These are phyloP conservation scores for Gari tellinella DNA, from an alignment of 2,888 invertebrate genomes.

Conservation along the genomic window DNA sequence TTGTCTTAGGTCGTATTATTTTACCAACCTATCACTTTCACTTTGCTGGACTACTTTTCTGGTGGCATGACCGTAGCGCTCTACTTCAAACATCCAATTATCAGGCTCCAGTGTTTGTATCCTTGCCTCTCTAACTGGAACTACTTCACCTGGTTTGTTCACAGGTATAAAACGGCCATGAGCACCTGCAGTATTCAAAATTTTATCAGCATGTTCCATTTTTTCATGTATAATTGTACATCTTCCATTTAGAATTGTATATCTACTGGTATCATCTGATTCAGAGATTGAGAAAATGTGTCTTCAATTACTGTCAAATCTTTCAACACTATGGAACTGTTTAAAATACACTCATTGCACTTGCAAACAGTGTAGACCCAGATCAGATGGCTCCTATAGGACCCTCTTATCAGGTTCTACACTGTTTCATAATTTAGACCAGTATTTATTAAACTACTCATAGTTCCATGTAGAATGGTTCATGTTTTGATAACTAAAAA, in stretches of 20 bases:
- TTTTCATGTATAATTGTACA: not conserved
- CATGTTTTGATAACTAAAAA: too few relatives aligned
- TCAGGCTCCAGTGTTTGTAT: slow-evolving; percentile 81
- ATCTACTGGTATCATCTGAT: not conserved
- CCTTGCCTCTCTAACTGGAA: slow-evolving; percentile 67
- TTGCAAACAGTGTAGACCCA: not conserved
- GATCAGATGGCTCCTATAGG: not conserved
- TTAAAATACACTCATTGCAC: too few relatives aligned
- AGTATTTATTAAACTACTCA: too few relatives aligned
- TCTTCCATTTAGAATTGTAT: not conserved
- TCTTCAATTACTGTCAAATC: too few relatives aligned
- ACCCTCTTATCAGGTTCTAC: too few relatives aligned
- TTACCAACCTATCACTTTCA: slow-evolving; percentile 62
- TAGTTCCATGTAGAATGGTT: too few relatives aligned
- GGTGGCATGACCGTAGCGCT: slow-evolving; percentile 80
- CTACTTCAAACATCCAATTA: slow-evolving; percentile 81
- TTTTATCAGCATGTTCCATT: not conserved
- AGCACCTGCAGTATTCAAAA: slow-evolving; percentile 70
- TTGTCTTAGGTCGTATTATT: too few relatives aligned
- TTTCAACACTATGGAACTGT: too few relatives aligned
- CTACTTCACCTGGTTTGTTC: slow-evolving; percentile 10
- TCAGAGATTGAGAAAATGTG: not conserved
- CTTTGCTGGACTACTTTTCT: slow-evolving; percentile 66
- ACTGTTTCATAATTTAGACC: too few relatives aligned
- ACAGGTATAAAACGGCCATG: slow-evolving; percentile 76